Percentiles rank a stretch among this genome's conserved stretches.
These are phyloP conservation scores for Phengaris arion DNA, from an alignment of 2,888 invertebrate genomes.

Conservation along the genomic window DNA sequence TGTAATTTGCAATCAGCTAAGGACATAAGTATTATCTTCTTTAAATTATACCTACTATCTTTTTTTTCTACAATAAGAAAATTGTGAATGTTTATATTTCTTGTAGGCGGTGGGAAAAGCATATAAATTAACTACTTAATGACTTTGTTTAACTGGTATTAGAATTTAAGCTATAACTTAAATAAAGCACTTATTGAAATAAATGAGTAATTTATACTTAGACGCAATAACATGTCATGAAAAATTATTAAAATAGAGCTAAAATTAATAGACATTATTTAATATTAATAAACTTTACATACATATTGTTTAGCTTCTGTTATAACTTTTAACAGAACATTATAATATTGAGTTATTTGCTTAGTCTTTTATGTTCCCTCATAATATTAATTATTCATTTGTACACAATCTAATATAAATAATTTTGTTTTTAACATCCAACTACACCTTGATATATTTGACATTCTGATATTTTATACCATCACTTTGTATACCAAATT, in stretches of 20 bases:
- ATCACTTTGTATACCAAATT: neutral
- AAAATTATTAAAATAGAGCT: neutral
- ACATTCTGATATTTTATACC: neutral
- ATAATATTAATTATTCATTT: neutral
- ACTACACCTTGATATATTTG: neutral
- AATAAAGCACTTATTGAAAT: neutral
- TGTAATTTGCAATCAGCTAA: too few species aligned
- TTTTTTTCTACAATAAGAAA: neutral
- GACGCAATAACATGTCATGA: neutral
- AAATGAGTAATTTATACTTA: conserved; percentile 4
- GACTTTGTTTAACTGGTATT: neutral
- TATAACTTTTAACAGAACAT: too few species aligned
- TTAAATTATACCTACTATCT: too few species aligned
- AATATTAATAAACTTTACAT: too few species aligned
- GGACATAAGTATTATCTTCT: too few species aligned
- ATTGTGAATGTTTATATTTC: neutral
- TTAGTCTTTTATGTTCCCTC: conserved; percentile 3
- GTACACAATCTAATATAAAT: too few species aligned
- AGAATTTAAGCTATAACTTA: conserved; percentile 4
- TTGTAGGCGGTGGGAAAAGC: conserved; percentile 15
- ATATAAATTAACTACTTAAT: conserved; percentile 16
- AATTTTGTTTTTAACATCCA: neutral
- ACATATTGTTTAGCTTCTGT: too few species aligned
- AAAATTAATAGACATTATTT: too few species aligned
- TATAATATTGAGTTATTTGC: neutral